Evolutionary conservation across 30 jellyfish, hydroid and myxozoan genomes (phyloP), one percentile per base, ranked within the genome.

Genomic region (Cassiopea xamachana): DNA sequence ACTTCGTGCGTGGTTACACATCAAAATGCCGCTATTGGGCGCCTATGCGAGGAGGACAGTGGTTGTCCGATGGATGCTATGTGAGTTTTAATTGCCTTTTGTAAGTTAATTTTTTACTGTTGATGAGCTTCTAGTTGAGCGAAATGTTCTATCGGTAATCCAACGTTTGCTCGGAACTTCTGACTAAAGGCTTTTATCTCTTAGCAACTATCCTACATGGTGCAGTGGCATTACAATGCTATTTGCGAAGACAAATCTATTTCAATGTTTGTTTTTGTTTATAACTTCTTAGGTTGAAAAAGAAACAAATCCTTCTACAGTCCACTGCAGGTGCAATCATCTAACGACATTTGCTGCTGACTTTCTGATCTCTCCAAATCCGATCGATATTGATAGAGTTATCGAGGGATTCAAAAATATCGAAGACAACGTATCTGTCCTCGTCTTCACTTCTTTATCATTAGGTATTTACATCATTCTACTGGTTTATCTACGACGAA

Each of bases 321-420:
- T 89, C 10, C 97, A 94, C 48, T 94, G 98, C 94, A 75, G 62
- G 17, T 94, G 98, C 64, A 94, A 84, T 60, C 98, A 94, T 86
- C 43, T 94, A 46, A 94, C 98, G 47, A 79, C 96, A 48, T 94
- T 94, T 75, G 98, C 93, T 74, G 97, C 96, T 69, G 97, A 90
- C 39, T 83, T 94, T 79, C 48, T 94, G 79, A 85, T 90, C 60
- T 97, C 98, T 17, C 98, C 98, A 15, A 94, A 94, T 77, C 98
- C 98, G 50, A 94, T 94, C 64, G 97, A 94, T 60, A 83, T 94
- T 49, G 97, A 80, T 86, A 85, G 90, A 71, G 98, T 89, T 55
- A 83, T 94, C 46, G 96, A 70, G 44, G 98, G 98, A 47, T 89
- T 94, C 43, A 75, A 73, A 50, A 86, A 89, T 60, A 83, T 93